Percentiles rank a stretch among this genome's conserved stretches.
These are phyloP conservation scores for Trachemys scripta DNA, from an alignment of 2,113 vertebrate genomes.

Conservation along the genomic window DNA sequence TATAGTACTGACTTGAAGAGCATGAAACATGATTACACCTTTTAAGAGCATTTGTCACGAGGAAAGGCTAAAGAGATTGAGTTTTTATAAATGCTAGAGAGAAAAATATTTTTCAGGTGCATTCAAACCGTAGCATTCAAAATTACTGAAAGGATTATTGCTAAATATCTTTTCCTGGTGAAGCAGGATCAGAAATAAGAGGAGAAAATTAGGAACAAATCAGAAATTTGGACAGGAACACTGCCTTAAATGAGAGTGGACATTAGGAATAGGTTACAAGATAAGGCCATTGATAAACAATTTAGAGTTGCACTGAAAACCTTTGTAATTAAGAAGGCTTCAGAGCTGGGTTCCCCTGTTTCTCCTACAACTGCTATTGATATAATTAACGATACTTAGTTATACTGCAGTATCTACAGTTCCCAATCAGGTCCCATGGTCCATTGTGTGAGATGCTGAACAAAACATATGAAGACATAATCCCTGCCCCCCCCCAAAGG, in stretches of 20 bases:
- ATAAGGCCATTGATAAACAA: not conserved
- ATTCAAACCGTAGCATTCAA: not conserved
- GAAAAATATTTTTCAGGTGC: not conserved
- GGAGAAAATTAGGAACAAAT: not conserved
- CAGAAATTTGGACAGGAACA: not conserved
- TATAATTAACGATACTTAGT: not conserved
- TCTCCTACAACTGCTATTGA: not conserved
- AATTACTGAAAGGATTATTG: not conserved
- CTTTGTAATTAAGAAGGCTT: not conserved
- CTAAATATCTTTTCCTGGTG: not conserved
- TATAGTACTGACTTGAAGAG: not conserved
- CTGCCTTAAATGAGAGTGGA: not conserved
- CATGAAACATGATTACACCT: not conserved
- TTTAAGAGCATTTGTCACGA: not conserved
- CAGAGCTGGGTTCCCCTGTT: not conserved
- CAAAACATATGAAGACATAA: not conserved
- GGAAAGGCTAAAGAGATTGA: not conserved
- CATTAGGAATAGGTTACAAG: not conserved
- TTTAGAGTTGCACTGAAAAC: not conserved
- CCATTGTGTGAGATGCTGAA: not conserved
- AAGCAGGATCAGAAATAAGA: not conserved
- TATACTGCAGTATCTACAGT: not conserved
- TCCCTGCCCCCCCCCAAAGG: not conserved
- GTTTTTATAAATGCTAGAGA: not conserved
- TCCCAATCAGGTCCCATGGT: not conserved